phyloP scores from a whole-genome alignment of 2,113 vertebrate species.

The Motacilla tschutschensis region DNA sequence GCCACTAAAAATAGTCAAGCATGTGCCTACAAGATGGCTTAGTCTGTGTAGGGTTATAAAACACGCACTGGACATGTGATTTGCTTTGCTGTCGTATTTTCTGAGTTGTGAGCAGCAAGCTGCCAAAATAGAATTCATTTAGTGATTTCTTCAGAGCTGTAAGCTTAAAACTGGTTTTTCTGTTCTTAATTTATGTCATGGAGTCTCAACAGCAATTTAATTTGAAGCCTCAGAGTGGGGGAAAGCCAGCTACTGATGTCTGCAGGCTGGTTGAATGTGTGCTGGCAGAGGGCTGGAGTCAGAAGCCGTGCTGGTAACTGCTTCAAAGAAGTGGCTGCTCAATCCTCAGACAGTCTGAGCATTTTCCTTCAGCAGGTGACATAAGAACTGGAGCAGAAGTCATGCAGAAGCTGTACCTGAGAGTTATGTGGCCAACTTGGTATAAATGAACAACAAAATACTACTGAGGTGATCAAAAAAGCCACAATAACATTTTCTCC shows the following conservation, averaged over 20 bases:
- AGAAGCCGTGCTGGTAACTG: slow-evolving; percentile 30
- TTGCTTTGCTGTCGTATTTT: slow-evolving; percentile 33
- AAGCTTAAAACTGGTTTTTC: slow-evolving; percentile 60
- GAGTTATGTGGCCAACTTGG: not conserved
- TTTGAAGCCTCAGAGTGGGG: slow-evolving; percentile 39
- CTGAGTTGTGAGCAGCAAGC: slow-evolving; percentile 34
- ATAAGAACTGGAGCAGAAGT: slow-evolving; percentile 11
- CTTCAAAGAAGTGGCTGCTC: slow-evolving; percentile 49
- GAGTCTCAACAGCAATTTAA: slow-evolving; percentile 64
- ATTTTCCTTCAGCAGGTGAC: slow-evolving; percentile 25
- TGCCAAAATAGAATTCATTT: slow-evolving; percentile 56
- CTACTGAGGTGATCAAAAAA: not conserved
- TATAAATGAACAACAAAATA: not conserved
- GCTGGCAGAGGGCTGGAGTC: slow-evolving; percentile 42
- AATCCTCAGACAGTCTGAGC: not conserved
- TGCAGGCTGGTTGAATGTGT: slow-evolving; percentile 41
- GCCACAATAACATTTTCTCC: not conserved
- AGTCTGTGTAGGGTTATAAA: slow-evolving; percentile 30
- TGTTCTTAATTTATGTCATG: slow-evolving; percentile 66
- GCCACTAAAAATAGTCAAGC: slow-evolving; percentile 59
- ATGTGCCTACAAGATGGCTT: slow-evolving; percentile 62
- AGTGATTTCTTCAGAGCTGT: slow-evolving; percentile 53
- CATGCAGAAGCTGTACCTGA: not conserved
- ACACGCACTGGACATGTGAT: slow-evolving; percentile 27
- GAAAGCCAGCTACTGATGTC: slow-evolving; percentile 60